Conservation (phyloP, 2,888 invertebrate species). For the Cephus pygmeus region DNA sequence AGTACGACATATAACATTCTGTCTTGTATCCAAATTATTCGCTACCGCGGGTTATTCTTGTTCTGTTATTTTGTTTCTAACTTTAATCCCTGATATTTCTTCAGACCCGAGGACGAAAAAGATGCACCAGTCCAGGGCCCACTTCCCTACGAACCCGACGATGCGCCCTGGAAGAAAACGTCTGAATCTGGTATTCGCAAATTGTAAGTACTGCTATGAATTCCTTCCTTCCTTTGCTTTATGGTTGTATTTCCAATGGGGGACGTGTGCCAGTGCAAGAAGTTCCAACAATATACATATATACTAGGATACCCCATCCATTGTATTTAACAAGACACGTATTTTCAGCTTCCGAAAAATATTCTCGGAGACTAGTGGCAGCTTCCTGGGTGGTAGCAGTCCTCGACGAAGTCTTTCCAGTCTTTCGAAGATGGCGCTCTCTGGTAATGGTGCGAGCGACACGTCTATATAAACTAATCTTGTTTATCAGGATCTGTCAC, state of each 20-base stretch:
- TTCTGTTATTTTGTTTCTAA: constrained; percentile 1
- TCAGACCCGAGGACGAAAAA: constrained; percentile 70
- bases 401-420: constrained; percentile 84
- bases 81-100: constrained; percentile 8
- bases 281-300: background rate
- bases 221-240: background rate
- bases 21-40: constrained; percentile 12
- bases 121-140: constrained; percentile 97
- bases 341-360: constrained; percentile 86
- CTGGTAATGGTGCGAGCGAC: constrained; percentile 60
- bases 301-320: constrained; percentile 6
- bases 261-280: background rate
- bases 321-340: constrained; percentile 14
- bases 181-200: constrained; percentile 89
- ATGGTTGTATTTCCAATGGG: too few species aligned
- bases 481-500: background rate
- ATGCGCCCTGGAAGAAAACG: constrained; percentile 91
- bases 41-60: background rate
- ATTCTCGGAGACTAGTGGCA: constrained; percentile 82
- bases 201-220: constrained; percentile 76
- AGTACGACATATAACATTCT: constrained; percentile 1
- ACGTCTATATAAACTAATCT: constrained; percentile 35
- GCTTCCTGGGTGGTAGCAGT: constrained; percentile 76
- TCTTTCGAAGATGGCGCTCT: constrained; percentile 80
- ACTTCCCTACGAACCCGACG: constrained; percentile 94